Evolutionary conservation across 2,797 vertebrate genomes (phyloP), one percentile per base, ranked within the genome.

Genomic region (Anguilla obscura): DNA sequence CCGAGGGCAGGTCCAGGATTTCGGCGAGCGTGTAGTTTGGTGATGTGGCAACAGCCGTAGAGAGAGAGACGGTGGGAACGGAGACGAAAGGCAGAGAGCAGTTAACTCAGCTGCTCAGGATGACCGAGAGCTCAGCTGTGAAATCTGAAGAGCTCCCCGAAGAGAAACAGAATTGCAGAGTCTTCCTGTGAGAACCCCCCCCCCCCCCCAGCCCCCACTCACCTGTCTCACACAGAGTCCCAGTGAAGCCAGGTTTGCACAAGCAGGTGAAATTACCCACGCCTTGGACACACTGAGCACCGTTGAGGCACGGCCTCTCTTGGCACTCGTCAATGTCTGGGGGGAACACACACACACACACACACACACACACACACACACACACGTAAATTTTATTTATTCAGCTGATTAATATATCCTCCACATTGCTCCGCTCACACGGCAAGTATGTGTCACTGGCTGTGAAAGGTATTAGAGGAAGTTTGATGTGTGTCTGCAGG

Each of bases 331-430:
- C 95, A 88, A 95, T 92, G 92, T 96, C 96, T 97, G 93, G 85
- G 91, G 90, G 86, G 91, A 93, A 90, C 45, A 56, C 58, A 89
- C 63, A 91, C 69, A 93, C 90, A 91, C 79, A 80, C 86, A 88
- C 88, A 89, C 88, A 88, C 21, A 85, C 89, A 88, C 87, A 92
- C 83, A 91, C 63, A 90, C 85, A 91, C 76, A 93, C 90, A 91
- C 80, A 74, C 86, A 88, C 12, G 84, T 87, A 89, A 88, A 91
- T 93, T 93, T 94, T 96, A 94, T 96, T 96, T 95, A 95, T 93
- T 96, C 95, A 96, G 95, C 95, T 96, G 95, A 96, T 96, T 94
- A 95, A 95, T 95, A 95, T 93, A 95, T 95, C 95, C 93, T 92
- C 92, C 93, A 92, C 93, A 86, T 91, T 90, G 90, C 94, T 96